Evolutionary conservation across 2,113 vertebrate species (phyloP).

Genomic region (Odobenus rosmarus): DNA sequence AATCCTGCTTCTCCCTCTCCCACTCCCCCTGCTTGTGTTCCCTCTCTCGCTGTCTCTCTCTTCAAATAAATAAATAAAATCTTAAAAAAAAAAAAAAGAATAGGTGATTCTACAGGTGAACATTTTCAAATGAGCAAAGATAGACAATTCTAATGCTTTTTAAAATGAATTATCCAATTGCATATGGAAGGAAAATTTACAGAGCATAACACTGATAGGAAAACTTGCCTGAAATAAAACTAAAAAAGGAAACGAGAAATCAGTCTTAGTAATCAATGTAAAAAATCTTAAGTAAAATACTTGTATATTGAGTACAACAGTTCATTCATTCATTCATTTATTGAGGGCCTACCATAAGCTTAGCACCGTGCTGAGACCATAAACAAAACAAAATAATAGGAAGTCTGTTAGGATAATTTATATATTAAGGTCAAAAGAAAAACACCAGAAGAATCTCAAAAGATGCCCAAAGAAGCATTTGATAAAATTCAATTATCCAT

Average conservation of each 20-base stretch:
- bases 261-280: neutral
- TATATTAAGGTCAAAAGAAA: slow-evolving; percentile 28
- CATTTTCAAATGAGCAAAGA: slow-evolving; percentile 24
- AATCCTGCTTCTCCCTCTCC: no score
- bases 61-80: no score
- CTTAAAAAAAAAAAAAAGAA: no score
- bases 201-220: neutral
- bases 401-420: neutral
- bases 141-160: neutral
- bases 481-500: neutral
- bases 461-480: slow-evolving; percentile 10
- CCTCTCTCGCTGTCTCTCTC: no score
- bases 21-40: no score
- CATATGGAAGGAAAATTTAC: slow-evolving; percentile 6
- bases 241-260: slow-evolving; percentile 35
- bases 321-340: slow-evolving; percentile 5
- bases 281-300: slow-evolving; percentile 36
- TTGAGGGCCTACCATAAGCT: neutral
- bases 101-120: neutral
- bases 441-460: neutral
- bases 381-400: slow-evolving; percentile 11
- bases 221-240: neutral
- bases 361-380: neutral
- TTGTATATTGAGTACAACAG: neutral
- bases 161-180: neutral